Percentiles rank a stretch among this genome's conserved stretches.
Conservation (phyloP, 2,797 vertebrate genomes). For the Anas capensis region DNA sequence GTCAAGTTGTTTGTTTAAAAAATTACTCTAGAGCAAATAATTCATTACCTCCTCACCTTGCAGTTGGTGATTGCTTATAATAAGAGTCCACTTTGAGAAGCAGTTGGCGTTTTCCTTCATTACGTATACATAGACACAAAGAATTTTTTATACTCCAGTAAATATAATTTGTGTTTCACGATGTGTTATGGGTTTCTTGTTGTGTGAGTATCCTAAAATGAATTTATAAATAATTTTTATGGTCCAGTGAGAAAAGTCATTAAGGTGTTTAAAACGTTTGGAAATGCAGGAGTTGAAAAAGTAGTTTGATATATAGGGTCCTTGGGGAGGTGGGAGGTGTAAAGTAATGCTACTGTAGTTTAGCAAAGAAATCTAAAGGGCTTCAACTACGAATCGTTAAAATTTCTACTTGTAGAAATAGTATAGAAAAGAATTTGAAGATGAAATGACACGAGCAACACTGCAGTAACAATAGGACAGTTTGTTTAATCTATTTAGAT, state of each 20-base stretch:
- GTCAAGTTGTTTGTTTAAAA: conserved; percentile 62
- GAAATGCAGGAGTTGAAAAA: conserved; percentile 73
- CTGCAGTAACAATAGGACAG: background rate
- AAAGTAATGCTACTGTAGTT: conserved; percentile 47
- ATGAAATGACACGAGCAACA: background rate
- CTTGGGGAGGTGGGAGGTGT: conserved; percentile 55
- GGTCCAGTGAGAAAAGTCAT: conserved; percentile 76
- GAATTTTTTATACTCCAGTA: conserved; percentile 72
- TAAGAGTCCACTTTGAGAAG: conserved; percentile 55
- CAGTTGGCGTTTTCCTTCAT: conserved; percentile 72
- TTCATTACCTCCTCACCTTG: conserved; percentile 62
- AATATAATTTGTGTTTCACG: conserved; percentile 76
- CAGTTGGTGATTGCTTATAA: conserved; percentile 43
- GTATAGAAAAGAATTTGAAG: background rate
- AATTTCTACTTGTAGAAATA: background rate
- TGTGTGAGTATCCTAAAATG: conserved; percentile 75
- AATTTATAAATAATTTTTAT: conserved; percentile 82
- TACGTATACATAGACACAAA: conserved; percentile 68
- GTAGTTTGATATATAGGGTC: conserved; percentile 69
- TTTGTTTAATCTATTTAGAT: background rate
- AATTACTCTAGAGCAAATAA: conserved; percentile 46
- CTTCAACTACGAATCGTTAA: conserved; percentile 19
- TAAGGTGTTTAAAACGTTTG: conserved; percentile 79
- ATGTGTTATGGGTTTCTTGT: conserved; percentile 66
- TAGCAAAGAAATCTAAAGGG: conserved; percentile 48